phyloP scores from a whole-genome alignment of 2,113 vertebrate species.

The Semnornis frantzii region DNA sequence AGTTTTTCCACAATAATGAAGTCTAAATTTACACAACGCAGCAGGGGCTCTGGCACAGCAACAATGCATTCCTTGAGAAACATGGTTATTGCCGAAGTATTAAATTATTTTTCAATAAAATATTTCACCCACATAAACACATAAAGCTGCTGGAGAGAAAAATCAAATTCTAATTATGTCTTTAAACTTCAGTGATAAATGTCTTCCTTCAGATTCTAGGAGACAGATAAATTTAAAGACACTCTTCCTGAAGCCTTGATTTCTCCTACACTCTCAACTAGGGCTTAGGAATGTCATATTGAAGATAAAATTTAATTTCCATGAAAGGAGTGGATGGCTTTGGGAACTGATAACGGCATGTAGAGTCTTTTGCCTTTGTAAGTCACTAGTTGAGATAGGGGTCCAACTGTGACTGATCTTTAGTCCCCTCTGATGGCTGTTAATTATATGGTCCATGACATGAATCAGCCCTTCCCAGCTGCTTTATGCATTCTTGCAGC shows the following conservation, averaged over 20 bases:
- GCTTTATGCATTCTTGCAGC: not conserved
- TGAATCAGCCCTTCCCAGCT: not conserved
- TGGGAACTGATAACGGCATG: not conserved
- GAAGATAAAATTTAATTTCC: conserved; percentile 32
- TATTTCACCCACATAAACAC: conserved; percentile 33
- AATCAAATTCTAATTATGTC: conserved; percentile 11
- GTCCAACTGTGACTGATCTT: not conserved
- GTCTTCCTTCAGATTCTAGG: not conserved
- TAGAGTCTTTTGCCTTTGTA: not conserved
- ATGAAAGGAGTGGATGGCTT: not conserved
- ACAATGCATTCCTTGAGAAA: not conserved
- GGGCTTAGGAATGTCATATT: not conserved
- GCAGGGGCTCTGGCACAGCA: not conserved
- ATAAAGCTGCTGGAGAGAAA: conserved; percentile 42
- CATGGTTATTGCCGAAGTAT: conserved; percentile 11
- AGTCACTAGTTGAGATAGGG: not conserved
- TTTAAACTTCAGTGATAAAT: not conserved
- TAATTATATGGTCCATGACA: not conserved
- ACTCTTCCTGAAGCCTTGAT: not conserved
- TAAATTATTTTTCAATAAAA: conserved; percentile 55
- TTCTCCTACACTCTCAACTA: not conserved
- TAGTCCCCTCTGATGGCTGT: not conserved
- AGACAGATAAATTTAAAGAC: not conserved
- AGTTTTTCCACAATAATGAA: conserved; percentile 9
- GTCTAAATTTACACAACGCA: conserved; percentile 32